Evolutionary conservation across 2,113 vertebrate genomes (phyloP).

Genomic region (Clarias macrocephalus): DNA sequence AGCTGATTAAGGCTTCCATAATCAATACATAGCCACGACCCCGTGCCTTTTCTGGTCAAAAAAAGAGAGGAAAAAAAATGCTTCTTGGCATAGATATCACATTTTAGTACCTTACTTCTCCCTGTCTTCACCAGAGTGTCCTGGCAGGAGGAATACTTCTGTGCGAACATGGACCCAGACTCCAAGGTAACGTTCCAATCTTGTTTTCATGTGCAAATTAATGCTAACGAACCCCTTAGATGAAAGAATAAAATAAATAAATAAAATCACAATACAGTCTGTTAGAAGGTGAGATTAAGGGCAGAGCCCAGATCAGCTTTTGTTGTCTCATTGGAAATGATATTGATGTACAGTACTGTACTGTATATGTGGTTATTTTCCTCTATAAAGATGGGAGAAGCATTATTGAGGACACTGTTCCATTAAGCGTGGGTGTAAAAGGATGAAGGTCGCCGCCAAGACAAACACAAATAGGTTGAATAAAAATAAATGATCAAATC

Average conservation of each 20-base stretch:
- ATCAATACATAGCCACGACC: neutral
- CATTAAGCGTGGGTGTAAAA: constrained; percentile 42
- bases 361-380: constrained; percentile 11
- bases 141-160: constrained; percentile 79
- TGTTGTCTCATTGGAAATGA: neutral
- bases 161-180: constrained; percentile 71
- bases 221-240: constrained; percentile 2
- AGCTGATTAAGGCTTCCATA: neutral
- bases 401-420: constrained; percentile 29
- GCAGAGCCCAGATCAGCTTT: neutral
- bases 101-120: constrained; percentile 20
- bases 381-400: constrained; percentile 37
- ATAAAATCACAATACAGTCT: neutral
- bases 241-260: neutral
- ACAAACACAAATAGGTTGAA: constrained; percentile 22
- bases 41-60: neutral
- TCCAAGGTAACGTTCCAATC: constrained; percentile 79
- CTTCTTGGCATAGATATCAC: neutral
- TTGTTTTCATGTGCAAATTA: neutral
- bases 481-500: neutral
- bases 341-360: neutral
- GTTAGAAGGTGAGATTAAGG: constrained; percentile 22
- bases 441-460: constrained; percentile 30
- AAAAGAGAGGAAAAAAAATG: neutral
- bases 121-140: constrained; percentile 68